These are phyloP conservation scores for Mantis religiosa DNA, from an alignment of 2,888 invertebrate genomes.

Conservation along the genomic window DNA sequence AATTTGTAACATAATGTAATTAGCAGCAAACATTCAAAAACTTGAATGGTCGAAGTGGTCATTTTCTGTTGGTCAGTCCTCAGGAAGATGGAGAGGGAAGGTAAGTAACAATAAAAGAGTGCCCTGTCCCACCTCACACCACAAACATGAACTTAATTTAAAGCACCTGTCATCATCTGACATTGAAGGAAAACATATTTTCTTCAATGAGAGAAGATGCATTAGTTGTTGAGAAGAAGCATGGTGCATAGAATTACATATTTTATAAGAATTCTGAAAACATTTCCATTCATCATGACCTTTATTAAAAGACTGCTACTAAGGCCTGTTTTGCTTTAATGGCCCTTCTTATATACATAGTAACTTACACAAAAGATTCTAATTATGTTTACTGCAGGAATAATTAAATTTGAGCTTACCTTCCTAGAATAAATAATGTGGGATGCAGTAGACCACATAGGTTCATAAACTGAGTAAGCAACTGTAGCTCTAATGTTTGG, in stretches of 20 bases:
- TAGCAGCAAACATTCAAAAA: background rate
- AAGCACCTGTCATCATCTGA: background rate
- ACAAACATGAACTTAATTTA: background rate
- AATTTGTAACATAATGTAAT: background rate
- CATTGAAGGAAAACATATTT: background rate
- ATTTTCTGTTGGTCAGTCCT: background rate
- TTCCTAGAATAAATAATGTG: no score
- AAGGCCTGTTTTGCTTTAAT: no score
- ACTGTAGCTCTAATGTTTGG: background rate
- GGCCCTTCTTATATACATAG: no score
- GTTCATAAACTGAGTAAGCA: background rate
- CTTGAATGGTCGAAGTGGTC: background rate
- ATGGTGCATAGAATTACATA: conserved; percentile 11
- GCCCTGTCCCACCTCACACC: background rate
- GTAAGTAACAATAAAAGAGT: background rate
- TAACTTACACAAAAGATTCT: no score
- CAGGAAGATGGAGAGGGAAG: background rate
- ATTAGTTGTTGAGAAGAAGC: background rate
- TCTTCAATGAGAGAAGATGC: background rate
- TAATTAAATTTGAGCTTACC: no score
- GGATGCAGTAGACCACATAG: no score
- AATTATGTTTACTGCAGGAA: no score
- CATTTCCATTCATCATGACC: background rate
- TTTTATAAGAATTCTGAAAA: background rate
- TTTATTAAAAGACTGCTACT: background rate